Evolutionary conservation across 2,113 vertebrate species (phyloP), one percentile per base, ranked within the genome.

Genomic region (Variabilichromis moorii): DNA sequence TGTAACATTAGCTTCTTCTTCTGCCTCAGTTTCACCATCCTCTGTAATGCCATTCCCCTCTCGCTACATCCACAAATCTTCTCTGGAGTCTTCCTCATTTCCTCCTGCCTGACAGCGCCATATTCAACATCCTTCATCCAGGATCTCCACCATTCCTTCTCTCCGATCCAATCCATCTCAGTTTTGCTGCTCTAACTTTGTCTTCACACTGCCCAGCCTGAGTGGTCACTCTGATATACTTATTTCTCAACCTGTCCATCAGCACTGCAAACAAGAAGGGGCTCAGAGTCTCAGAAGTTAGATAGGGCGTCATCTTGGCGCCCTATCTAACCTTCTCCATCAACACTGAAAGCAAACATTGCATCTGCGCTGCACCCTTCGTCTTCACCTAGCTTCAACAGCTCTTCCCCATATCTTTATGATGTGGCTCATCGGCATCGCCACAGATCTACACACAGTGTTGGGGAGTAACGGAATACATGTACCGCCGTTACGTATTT

Each of bases 241-340:
- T 61, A 61, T 33, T 33, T 33, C 26, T 61, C 26, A 1, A 61
- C 26, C 57, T 4, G 57, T 31, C 57, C 57, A 6, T 17, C 57
- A 61, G 57, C 57, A 31, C 14, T 31, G 26, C 57, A 61, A 61
- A 10, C 57, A 10, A 61, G 26, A 61, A 61, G 57, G 28, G 26
- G 0, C 14, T 31, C 28, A 61, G 57, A 17, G 57, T 0, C 21
- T 55, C 53, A 55, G 6, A 55, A 0, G 21, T 55, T 55, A 55
- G 1, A 13, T 13, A 24, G 21, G 54, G 11, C 11, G 11, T 4
- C 57, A 59, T 57, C 26, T 16, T 2, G 55, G 5, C 5, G 0
- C 57, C 3, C 26, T 31, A 4, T 61, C 57, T 19, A 33, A 61
- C 16, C 28, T 33, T 33, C 57, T 61, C 57, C 57, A 61, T 33